Base-by-base conservation (phyloP, 2,797 vertebrate genomes). In the Masticophis lateralis region DNA sequence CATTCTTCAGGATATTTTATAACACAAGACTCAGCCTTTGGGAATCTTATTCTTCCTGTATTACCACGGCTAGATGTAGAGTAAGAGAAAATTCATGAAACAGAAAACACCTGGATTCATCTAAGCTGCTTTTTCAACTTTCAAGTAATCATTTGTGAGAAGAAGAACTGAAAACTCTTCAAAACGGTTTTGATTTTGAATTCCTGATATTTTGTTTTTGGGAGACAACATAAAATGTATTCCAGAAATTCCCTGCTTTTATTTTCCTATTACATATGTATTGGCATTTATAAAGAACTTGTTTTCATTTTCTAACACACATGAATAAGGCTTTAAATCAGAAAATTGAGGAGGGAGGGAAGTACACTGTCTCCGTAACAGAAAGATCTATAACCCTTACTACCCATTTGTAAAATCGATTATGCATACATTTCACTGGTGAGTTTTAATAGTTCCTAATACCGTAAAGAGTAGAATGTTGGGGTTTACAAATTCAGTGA, bases 1-100 rank as follows among this genome's bases (percentile, higher is more conserved):
- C 99, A 99, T 96, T 99, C 99, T 4, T 99, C 99, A 14, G 99
- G 99, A 96, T 99, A 99, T 97, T 99, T 99, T 98, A 99, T 99
- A 97, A 99, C 99, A 10, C 99, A 99, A 97, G 99, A 99, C 96
- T 99, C 99, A 18, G 99, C 99, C 0, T 99, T 99, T 96, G 99
- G 99, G 96, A 99, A 99, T 97, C 98, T 99, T 93, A 99, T 99
- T 98, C 99, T 99, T 95, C 99, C 99, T 22, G 99, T 99, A 63
- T 96, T 99, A 94, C 99, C 99, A 37, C 98, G 99, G 91, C 98
- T 99, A 93, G 99, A 99, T 92, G 98, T 98, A 4, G 98, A 99
- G 92, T 99, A 98, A 98, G 92, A 92, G 69, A 51, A 20, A 87
- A 37, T 89, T 95, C 93, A 93, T 88, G 79, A 55, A 95, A 91